Conservation (phyloP, 2,797 vertebrate species). For the Phataginus tetradactyla region DNA sequence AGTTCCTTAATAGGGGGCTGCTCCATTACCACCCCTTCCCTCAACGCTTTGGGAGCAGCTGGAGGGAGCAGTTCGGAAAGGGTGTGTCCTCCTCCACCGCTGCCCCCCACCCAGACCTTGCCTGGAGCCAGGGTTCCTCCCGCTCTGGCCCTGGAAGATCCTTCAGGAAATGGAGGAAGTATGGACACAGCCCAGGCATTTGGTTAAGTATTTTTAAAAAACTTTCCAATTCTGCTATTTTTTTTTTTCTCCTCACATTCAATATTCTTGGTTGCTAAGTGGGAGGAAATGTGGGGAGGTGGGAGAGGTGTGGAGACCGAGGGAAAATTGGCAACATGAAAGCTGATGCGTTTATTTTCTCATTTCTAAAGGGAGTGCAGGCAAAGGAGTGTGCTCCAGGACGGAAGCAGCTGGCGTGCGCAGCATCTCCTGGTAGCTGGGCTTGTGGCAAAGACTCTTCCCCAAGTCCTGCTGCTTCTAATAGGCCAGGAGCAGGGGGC, state of each 20-base stretch:
- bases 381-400: not conserved
- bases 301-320: conserved; percentile 77
- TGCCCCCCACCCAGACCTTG: not conserved
- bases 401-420: not conserved
- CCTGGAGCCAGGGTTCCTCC: not conserved
- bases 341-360: conserved; percentile 67
- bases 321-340: conserved; percentile 62
- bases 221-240: conserved; percentile 75
- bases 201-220: conserved; percentile 71
- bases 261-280: conserved; percentile 83
- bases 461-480: not conserved
- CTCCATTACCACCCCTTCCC: not conserved
- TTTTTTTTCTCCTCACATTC: conserved; percentile 72
- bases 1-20: not conserved
- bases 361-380: conserved; percentile 35
- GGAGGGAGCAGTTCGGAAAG: not conserved
- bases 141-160: not conserved
- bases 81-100: no score
- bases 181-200: conserved; percentile 57
- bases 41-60: not conserved
- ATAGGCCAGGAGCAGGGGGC: not conserved
- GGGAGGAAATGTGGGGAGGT: conserved; percentile 81
- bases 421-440: not conserved
- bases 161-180: conserved; percentile 49
- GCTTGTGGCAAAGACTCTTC: not conserved